Evolutionary conservation across 2,888 invertebrate species (phyloP), one percentile per base, ranked within the genome.

Genomic region (Kuschelorhynchus macadamiae): DNA sequence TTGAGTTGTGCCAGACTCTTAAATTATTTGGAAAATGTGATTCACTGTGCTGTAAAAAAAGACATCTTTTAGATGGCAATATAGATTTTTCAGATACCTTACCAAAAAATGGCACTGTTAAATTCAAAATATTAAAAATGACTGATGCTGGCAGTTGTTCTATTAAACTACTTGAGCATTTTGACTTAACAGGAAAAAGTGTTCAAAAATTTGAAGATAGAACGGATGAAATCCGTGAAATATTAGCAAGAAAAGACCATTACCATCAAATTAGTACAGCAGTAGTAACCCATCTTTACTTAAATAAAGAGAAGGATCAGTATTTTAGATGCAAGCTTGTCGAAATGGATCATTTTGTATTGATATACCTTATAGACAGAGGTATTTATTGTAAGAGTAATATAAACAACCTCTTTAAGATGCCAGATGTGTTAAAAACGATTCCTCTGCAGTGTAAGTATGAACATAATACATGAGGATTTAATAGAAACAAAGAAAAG

Each of bases 11-110:
- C 77, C 83, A 86, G 14, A 86, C 83, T 61, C 75, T 92, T 2
- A 86, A 92, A 66, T 83, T 88, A 21, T 87, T 91, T 72, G 93
- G 93, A 3, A 83, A 84, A 59, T 94, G 93, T 77, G 83, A 85
- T 1, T 85, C 87, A 70, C 80, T 81, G 50, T 84, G 84, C 42
- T 93, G 93, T 74, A 72, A 79, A 14, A 84, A 86, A 50, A 86
- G 93, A 25, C 94, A 94, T 80, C 82, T 88, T 3, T 81, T 92
- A 9, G 83, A 87, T 64, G 81, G 86, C 4, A 83, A 84, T 17
- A 87, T 90, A 72, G 85, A 86, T 57, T 85, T 87, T 2, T 82
- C 83, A n/a, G 80, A 84, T 11, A 81, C 85, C 80, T 81, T 91
- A 57, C 89, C 88, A 0, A 80, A 78, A 72, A 81, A 81, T 44